These are phyloP conservation scores for Galemys pyrenaicus DNA, from an alignment of 2,113 vertebrate genomes.

Conservation along the genomic window DNA sequence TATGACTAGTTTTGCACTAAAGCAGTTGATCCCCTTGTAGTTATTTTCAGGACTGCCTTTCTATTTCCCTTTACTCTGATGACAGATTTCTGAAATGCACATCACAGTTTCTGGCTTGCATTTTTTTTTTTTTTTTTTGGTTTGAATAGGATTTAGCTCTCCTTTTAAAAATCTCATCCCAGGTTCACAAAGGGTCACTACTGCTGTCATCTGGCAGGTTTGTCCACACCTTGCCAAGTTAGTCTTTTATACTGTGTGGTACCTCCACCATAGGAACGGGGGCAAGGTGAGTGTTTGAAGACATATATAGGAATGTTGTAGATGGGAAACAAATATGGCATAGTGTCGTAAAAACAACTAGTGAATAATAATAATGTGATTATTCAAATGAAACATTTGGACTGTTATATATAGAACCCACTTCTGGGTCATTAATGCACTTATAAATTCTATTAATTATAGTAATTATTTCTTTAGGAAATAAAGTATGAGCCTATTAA, in stretches of 20 bases:
- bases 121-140: constrained; percentile 25
- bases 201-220: constrained; percentile 5
- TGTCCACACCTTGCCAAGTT: constrained; percentile 20
- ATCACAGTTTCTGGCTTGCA: not conserved
- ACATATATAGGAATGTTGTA: not conserved
- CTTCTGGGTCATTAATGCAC: not conserved
- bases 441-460: constrained; percentile 11
- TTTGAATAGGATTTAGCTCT: constrained; percentile 64
- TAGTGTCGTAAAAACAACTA: too few species aligned
- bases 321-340: not conserved
- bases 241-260: not conserved
- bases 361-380: not conserved
- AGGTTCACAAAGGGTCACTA: constrained; percentile 41
- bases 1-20: constrained; percentile 21
- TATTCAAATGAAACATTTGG: constrained; percentile 38
- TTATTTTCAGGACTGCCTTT: constrained; percentile 51
- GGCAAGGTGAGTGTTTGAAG: not conserved
- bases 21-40: constrained; percentile 25
- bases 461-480: not conserved
- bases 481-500: not conserved
- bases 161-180: constrained; percentile 25
- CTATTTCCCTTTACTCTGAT: constrained; percentile 43
- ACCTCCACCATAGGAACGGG: not conserved
- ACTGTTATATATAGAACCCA: not conserved
- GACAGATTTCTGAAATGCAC: constrained; percentile 59